These are phyloP conservation scores for Eupelmus urozonus DNA, from an alignment of 2,888 invertebrate species.

Conservation along the genomic window DNA sequence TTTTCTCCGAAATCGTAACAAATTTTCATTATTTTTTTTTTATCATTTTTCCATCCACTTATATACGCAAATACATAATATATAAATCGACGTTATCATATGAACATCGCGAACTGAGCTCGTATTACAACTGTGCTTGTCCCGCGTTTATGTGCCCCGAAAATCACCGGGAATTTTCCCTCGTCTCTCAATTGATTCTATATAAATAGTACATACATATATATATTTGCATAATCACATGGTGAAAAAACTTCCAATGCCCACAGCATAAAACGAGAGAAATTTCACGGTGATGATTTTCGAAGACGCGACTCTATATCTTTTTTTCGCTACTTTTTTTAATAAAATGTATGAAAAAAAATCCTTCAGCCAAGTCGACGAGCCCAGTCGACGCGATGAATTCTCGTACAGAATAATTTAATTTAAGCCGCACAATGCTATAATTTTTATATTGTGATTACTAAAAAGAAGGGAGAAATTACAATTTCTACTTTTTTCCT, in stretches of 20 bases:
- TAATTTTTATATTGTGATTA: slow-evolving; percentile 8
- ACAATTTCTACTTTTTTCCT: slow-evolving; percentile 18
- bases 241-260: slow-evolving; percentile 48
- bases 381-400: slow-evolving; percentile 25
- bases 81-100: slow-evolving; percentile 43
- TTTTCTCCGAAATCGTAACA: slow-evolving; percentile 42
- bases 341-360: slow-evolving; percentile 1
- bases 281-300: slow-evolving; percentile 14
- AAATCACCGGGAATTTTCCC: slow-evolving; percentile 13
- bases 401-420: slow-evolving; percentile 30
- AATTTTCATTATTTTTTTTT: slow-evolving; percentile 42
- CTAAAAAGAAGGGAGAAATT: slow-evolving; percentile 21
- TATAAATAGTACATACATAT: slow-evolving; percentile 45
- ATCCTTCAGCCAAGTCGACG: neutral
- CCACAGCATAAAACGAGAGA: slow-evolving; percentile 27
- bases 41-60: slow-evolving; percentile 26
- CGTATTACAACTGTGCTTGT: neutral
- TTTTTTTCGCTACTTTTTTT: neutral
- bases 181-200: slow-evolving; percentile 32
- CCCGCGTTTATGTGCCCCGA: neutral
- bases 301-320: slow-evolving; percentile 3
- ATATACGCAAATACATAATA: slow-evolving; percentile 47
- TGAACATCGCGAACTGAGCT: neutral
- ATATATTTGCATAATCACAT: slow-evolving; percentile 33
- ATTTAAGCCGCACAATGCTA: slow-evolving; percentile 36